phyloP scores from a whole-genome alignment of 2,888 invertebrate genomes.

The Ectemnius cavifrons region DNA sequence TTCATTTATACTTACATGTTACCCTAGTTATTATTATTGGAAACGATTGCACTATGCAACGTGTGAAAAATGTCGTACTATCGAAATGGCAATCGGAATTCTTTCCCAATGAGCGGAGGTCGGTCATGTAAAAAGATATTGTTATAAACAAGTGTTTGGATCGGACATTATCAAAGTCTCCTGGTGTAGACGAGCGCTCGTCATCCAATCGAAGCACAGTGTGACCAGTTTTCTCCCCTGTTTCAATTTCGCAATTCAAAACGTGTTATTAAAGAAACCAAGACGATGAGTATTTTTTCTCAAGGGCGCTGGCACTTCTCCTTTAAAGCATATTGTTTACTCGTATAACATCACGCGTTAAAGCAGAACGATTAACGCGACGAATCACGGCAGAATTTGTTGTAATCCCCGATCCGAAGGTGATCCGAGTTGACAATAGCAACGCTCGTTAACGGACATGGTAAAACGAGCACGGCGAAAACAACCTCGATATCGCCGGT shows the following conservation, averaged over 20 bases:
- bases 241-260: slow-evolving; percentile 35
- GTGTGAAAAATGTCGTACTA: neutral
- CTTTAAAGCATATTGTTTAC: too few relatives aligned
- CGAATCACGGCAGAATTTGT: too few relatives aligned
- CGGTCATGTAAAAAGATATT: slow-evolving; percentile 16
- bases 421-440: too few relatives aligned
- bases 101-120: slow-evolving; percentile 27
- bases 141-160: slow-evolving; percentile 50
- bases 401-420: too few relatives aligned
- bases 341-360: too few relatives aligned
- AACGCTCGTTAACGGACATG: too few relatives aligned
- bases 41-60: slow-evolving; percentile 5
- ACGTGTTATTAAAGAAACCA: slow-evolving; percentile 39
- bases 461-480: too few relatives aligned
- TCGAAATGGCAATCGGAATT: neutral
- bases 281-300: too few relatives aligned
- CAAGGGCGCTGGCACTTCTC: too few relatives aligned
- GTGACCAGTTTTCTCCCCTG: slow-evolving; percentile 14
- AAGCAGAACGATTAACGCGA: too few relatives aligned
- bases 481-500: too few relatives aligned
- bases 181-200: slow-evolving; percentile 14
- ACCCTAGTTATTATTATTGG: neutral
- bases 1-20: too few relatives aligned
- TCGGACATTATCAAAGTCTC: slow-evolving; percentile 45
- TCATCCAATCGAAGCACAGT: slow-evolving; percentile 27